Percentiles rank a stretch among this genome's conserved stretches.
Conservation (phyloP, 2,113 vertebrate species). For the Bos javanicus region DNA sequence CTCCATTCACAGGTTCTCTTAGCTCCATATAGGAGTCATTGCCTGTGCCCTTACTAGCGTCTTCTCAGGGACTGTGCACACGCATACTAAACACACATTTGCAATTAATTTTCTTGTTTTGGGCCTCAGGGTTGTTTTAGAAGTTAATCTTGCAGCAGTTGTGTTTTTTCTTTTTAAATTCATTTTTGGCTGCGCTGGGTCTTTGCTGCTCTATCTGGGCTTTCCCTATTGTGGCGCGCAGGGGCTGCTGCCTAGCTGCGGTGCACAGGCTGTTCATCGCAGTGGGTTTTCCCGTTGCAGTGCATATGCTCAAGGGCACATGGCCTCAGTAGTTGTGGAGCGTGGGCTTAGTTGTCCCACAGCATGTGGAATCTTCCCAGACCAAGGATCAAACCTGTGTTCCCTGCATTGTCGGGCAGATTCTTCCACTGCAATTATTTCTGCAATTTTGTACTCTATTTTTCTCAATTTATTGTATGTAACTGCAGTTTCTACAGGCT, state of each 20-base stretch:
- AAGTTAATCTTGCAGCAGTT: background rate
- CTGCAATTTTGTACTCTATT: background rate
- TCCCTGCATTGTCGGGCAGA: background rate
- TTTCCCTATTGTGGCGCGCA: background rate
- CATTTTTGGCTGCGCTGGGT: background rate
- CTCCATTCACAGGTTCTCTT: background rate
- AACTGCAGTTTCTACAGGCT: background rate
- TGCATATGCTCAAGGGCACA: accelerated
- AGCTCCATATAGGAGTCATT: background rate
- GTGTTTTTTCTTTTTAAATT: background rate
- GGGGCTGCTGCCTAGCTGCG: background rate
- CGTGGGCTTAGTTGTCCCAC: background rate
- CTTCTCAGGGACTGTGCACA: background rate
- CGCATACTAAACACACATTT: background rate
- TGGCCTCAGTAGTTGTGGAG: background rate
- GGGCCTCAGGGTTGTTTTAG: background rate
- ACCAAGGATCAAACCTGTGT: background rate
- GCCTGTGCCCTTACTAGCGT: background rate
- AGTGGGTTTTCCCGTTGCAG: background rate
- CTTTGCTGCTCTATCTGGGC: background rate
- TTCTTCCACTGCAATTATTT: background rate
- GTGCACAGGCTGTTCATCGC: background rate
- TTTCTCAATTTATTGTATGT: background rate
- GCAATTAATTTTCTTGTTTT: background rate
- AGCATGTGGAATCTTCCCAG: background rate